Evolutionary conservation across 1,140 invertebrate genomes (phyloP).

Genomic region (Drosophila punjabiensis): DNA sequence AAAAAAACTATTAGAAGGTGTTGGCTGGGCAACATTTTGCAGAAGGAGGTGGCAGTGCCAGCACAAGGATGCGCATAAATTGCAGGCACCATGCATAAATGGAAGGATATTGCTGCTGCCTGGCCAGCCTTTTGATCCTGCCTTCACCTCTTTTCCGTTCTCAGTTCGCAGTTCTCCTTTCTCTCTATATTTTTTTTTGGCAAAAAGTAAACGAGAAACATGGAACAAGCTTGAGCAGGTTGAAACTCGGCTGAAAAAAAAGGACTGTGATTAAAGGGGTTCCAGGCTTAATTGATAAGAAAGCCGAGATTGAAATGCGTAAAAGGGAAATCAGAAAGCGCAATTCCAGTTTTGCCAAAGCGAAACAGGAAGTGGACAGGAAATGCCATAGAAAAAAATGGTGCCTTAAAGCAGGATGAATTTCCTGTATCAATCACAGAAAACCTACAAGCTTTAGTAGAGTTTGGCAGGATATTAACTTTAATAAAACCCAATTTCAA

Average conservation of each 20-base stretch:
- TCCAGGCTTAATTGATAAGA: slow-evolving; percentile 40
- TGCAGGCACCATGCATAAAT: slow-evolving; percentile 72
- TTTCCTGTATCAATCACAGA: slow-evolving; percentile 6
- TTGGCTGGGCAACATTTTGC: slow-evolving; percentile 73
- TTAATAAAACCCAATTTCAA: not conserved
- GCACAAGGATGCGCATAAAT: slow-evolving; percentile 66
- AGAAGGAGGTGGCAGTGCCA: slow-evolving; percentile 38
- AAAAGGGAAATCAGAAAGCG: slow-evolving; percentile 33
- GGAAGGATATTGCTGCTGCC: slow-evolving; percentile 64
- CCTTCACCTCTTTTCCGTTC: slow-evolving; percentile 3
- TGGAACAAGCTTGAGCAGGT: slow-evolving; percentile 1
- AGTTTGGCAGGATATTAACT: not conserved
- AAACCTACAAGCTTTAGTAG: not conserved
- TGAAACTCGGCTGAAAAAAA: not conserved
- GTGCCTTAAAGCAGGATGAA: not conserved
- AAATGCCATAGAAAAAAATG: not conserved
- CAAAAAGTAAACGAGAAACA: slow-evolving; percentile 27
- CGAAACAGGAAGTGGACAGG: not conserved
- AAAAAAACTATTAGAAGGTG: slow-evolving; percentile 67
- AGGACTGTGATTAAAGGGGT: slow-evolving; percentile 18
- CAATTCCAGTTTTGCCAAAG: slow-evolving; percentile 19
- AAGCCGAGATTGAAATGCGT: slow-evolving; percentile 45
- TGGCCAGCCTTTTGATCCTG: slow-evolving; percentile 30
- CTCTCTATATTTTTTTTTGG: not conserved
- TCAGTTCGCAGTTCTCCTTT: not conserved